Conservation (phyloP, 2,113 vertebrate species). For the Balaeniceps rex region DNA sequence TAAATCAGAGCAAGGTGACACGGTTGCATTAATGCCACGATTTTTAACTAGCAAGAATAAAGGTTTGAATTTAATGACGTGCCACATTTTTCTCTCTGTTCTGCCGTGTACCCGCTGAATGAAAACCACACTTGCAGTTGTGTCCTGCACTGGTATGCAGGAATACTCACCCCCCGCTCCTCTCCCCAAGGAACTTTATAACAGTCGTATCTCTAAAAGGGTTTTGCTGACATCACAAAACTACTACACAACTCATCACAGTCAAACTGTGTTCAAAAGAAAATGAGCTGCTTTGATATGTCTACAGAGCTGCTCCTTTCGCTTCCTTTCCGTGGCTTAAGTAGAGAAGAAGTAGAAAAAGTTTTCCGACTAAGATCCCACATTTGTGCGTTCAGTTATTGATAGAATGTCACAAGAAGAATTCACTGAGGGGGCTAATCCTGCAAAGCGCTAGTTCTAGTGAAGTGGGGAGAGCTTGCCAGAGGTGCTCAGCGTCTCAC, state of each 20-base stretch:
- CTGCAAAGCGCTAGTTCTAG: background rate
- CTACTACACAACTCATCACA: background rate
- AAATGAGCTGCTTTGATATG: background rate
- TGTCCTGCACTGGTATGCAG: background rate
- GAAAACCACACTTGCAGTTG: background rate
- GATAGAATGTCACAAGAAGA: background rate
- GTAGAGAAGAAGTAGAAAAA: background rate
- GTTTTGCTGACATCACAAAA: background rate
- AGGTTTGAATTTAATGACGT: background rate
- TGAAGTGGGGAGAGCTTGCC: slow-evolving; percentile 3
- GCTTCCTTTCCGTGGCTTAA: background rate
- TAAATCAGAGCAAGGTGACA: background rate
- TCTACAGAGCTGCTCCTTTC: background rate
- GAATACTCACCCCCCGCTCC: background rate
- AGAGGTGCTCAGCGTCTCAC: slow-evolving; percentile 1
- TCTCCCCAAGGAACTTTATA: background rate
- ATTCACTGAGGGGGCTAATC: background rate
- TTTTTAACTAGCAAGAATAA: background rate
- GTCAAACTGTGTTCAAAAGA: background rate
- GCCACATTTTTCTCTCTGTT: background rate
- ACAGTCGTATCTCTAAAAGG: background rate
- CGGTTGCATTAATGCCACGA: background rate
- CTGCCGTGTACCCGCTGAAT: rapidly evolving
- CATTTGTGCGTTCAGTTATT: background rate
- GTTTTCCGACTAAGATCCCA: background rate